Percentiles rank a stretch among this genome's conserved stretches.
These are phyloP conservation scores for Epinotia demarniana DNA, from an alignment of 2,888 invertebrate genomes.

Conservation along the genomic window DNA sequence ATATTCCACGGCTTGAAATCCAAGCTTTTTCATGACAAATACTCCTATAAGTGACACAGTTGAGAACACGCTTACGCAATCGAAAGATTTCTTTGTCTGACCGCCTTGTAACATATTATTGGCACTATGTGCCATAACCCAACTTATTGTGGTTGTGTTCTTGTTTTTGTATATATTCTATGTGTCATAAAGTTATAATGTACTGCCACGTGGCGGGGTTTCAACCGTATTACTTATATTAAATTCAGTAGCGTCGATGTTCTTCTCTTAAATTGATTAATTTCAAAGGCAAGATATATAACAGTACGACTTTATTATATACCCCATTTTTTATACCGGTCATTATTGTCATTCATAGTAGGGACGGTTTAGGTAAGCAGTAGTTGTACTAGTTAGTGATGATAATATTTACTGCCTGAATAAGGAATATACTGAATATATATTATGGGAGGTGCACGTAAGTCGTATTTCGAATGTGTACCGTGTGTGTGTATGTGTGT, in stretches of 20 bases:
- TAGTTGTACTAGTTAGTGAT: not conserved
- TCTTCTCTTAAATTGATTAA: not conserved
- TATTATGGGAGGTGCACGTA: not conserved
- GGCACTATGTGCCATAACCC: conserved; percentile 22
- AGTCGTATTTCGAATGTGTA: too few relatives aligned
- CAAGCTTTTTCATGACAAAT: conserved; percentile 41
- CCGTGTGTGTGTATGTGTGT: too few relatives aligned
- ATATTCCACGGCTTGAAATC: conserved; percentile 42
- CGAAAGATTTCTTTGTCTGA: not conserved
- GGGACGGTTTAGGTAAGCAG: not conserved
- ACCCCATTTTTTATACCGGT: not conserved
- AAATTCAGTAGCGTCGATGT: conserved; percentile 16
- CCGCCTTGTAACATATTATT: conserved; percentile 12
- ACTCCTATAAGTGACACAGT: not conserved
- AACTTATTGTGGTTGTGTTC: conserved; percentile 36
- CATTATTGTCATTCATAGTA: not conserved
- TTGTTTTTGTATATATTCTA: conserved; percentile 3
- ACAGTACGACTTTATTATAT: conserved; percentile 7
- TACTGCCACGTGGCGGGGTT: conserved; percentile 30
- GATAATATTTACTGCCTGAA: not conserved
- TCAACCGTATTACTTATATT: conserved; percentile 20
- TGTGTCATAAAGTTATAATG: conserved; percentile 11
- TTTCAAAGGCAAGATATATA: conserved; percentile 5
- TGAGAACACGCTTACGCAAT: conserved; percentile 10
- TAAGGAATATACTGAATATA: too few relatives aligned